These are phyloP conservation scores for Cheirogaleus medius DNA, from an alignment of 2,113 vertebrate species.

Conservation along the genomic window DNA sequence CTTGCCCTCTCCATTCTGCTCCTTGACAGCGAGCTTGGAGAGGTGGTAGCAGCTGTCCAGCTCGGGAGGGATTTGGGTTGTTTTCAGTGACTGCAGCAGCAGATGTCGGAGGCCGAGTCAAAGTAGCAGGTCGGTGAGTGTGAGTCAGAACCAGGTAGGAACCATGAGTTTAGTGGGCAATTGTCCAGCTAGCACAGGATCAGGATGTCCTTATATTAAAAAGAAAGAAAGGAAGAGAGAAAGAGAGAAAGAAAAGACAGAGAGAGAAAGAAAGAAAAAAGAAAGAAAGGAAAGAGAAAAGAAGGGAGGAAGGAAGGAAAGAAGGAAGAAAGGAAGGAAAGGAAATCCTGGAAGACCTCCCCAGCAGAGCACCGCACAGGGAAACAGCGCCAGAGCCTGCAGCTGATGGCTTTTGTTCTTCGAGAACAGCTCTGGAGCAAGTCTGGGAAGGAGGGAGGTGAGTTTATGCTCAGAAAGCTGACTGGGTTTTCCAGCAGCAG, in stretches of 20 bases:
- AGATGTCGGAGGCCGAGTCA: neutral
- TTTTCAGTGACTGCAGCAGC: neutral
- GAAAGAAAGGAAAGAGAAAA: neutral
- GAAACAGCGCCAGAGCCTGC: accelerated
- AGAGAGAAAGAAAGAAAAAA: no score
- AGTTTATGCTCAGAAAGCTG: neutral
- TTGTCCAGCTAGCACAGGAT: neutral
- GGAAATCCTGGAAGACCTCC: neutral
- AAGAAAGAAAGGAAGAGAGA: neutral
- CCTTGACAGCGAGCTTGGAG: neutral
- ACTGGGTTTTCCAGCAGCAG: neutral
- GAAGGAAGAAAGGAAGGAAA: no score
- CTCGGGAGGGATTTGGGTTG: neutral
- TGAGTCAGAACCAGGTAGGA: neutral
- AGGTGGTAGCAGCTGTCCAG: neutral
- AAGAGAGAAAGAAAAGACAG: no score
- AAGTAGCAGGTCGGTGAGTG: neutral
- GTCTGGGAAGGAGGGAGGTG: neutral
- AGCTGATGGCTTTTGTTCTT: neutral
- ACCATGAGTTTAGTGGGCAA: neutral
- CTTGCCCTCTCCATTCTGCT: neutral
- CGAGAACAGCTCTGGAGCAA: neutral
- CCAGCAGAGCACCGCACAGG: neutral
- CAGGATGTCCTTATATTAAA: neutral
- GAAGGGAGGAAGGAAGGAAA: no score